A percentile compares a stretch with the other conserved stretches of the same genome.
Conservation (phyloP, 2,113 vertebrate genomes). For the Rhipidura dahli region DNA sequence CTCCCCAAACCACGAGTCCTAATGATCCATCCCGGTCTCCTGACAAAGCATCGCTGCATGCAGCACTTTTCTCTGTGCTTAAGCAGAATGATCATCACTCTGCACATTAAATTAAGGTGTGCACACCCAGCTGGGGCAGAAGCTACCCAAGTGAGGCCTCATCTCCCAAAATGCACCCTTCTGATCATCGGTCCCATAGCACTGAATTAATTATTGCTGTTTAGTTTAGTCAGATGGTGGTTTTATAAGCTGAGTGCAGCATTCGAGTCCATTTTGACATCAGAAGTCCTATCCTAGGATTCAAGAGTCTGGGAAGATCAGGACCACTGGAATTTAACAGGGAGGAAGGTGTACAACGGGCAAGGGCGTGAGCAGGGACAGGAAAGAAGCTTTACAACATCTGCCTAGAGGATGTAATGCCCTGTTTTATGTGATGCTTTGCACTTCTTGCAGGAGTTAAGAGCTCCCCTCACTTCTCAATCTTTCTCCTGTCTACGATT, state of each 20-base stretch:
- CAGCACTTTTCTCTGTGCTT: slow-evolving; percentile 22
- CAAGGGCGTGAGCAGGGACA: background rate
- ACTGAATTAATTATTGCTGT: slow-evolving; percentile 74
- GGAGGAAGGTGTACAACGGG: background rate
- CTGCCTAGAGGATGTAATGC: slow-evolving; percentile 10
- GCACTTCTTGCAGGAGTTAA: background rate
- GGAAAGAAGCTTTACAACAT: background rate
- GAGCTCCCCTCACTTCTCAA: background rate
- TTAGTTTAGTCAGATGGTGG: slow-evolving; percentile 18
- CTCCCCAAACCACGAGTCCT: slow-evolving; percentile 6
- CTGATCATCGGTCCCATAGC: slow-evolving; percentile 42
- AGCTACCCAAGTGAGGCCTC: background rate
- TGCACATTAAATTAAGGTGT: background rate
- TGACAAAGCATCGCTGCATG: slow-evolving; percentile 1
- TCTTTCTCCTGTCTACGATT: background rate
- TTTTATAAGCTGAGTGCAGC: slow-evolving; percentile 38
- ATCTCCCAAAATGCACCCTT: background rate
- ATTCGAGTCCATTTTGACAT: slow-evolving; percentile 18
- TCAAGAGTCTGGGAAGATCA: slow-evolving; percentile 43
- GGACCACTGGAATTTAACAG: background rate
- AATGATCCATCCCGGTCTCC: background rate
- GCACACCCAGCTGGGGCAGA: background rate
- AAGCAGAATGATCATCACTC: slow-evolving; percentile 27
- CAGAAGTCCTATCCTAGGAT: slow-evolving; percentile 9
- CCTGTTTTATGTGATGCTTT: slow-evolving; percentile 18